phyloP scores from a whole-genome alignment of 2,113 vertebrate species.

The Oncorhynchus tshawytscha region DNA sequence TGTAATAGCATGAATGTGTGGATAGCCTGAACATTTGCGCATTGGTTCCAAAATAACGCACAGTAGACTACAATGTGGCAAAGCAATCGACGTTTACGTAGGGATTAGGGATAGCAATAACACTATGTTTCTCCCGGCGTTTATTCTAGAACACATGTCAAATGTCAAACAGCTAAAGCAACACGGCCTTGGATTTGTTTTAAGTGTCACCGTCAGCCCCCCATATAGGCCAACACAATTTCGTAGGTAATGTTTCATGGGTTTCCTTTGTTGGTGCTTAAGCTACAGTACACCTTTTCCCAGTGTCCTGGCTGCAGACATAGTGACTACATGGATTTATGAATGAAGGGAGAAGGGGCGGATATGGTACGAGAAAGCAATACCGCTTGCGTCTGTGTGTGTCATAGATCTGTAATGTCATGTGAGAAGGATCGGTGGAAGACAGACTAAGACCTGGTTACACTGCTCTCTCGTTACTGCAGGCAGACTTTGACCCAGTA shows the following conservation, averaged over 20 bases:
- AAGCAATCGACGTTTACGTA: not conserved
- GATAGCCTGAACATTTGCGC: not conserved
- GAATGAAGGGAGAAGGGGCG: conserved; percentile 23
- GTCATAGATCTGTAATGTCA: conserved; percentile 41
- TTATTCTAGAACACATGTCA: not conserved
- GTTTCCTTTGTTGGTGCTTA: conserved; percentile 41
- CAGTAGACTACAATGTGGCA: not conserved
- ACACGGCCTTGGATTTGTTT: not conserved
- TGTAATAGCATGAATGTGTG: not conserved
- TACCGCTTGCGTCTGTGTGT: conserved; percentile 21
- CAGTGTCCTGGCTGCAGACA: not conserved
- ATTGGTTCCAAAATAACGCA: too few species aligned
- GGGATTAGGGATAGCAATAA: not conserved
- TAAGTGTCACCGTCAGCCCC: not conserved
- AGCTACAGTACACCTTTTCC: not conserved
- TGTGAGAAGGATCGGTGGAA: conserved; percentile 48
- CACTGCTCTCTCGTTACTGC: conserved; percentile 26
- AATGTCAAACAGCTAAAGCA: not conserved
- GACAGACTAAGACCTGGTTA: conserved; percentile 56
- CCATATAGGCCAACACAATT: not conserved
- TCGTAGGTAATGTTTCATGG: not conserved
- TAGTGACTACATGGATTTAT: conserved; percentile 3
- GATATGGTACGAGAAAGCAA: too few species aligned
- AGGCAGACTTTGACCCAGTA: conserved; percentile 49
- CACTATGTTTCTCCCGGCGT: not conserved